Evolutionary conservation across 2,888 invertebrate genomes (phyloP), one percentile per base, ranked within the genome.

Genomic region (Ichneumon xanthorius): DNA sequence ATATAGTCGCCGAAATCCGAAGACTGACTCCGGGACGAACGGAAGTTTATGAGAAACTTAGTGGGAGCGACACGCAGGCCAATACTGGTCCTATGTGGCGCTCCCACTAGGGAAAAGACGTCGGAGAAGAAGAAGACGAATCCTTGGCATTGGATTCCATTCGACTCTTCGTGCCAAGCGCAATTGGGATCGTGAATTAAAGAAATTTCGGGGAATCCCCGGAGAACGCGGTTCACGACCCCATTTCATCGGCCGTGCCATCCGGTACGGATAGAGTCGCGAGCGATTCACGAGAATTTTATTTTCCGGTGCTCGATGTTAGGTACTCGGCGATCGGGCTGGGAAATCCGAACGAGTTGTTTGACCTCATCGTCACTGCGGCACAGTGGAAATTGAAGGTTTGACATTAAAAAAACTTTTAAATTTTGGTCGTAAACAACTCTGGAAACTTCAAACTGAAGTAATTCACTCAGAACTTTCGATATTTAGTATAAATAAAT

Each of bases 141-240:
- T 19, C 75, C 76, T 75, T 70, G 37, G 45, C 58, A 70, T 70
- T 68, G 48, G 70, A 61, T 70, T 55, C 73, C 58, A 40, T 37
- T 73, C 73, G 73, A 19, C 40, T 37, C 22, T 40, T 58, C 45
- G 37, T 22, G 22, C 37, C 40, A 58, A 73, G 58, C n/a, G n/a
- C 26, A 9, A 6, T 73, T 11, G 73, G 26, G 61, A 45, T 73
- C 22, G 45, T 6, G 37, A 37, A 37, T 61, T 5, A 14, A 30
- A 11, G 16, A 16, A 61, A 22, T 22, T 61, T 26, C 16, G 61
- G 61, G 61, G 22, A 19, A 26, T 61, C 61, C 14, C 30, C 14
- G 26, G 16, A 26, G 22, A 30, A 30, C 4, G 26, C 22, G 14
- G 61, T 61, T 61, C 11, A 14, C 61, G 22, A 30, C 14, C 30